phyloP scores from a whole-genome alignment of 2,888 invertebrate genomes.

The Drosophila mettleri region DNA sequence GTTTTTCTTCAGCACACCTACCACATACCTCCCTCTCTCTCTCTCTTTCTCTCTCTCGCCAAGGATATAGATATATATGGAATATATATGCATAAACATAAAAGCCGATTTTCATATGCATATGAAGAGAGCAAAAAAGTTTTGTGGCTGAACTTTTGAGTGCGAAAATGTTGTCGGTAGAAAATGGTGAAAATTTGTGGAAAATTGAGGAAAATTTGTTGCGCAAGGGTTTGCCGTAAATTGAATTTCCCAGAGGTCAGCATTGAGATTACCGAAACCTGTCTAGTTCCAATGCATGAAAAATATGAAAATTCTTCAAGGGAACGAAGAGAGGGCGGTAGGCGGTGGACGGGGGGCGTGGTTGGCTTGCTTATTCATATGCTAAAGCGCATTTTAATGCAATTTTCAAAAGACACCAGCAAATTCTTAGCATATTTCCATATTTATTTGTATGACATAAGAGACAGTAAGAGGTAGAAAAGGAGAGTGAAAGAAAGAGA shows the following conservation, averaged over 20 bases:
- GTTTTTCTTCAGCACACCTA: constrained; percentile 7
- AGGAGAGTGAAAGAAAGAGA: too few relatives aligned
- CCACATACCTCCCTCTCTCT: too few relatives aligned
- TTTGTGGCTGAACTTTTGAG: constrained; percentile 59
- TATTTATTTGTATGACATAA: constrained; percentile 5
- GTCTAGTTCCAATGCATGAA: constrained; percentile 4
- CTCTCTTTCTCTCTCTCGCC: not conserved
- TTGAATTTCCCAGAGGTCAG: constrained; percentile 61
- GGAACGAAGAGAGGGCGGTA: too few relatives aligned
- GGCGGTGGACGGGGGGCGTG: not conserved
- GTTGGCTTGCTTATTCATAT: constrained; percentile 25
- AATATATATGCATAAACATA: constrained; percentile 58
- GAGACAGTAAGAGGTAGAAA: not conserved
- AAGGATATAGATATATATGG: not conserved
- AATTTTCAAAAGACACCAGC: constrained; percentile 30
- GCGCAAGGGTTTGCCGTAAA: constrained; percentile 50
- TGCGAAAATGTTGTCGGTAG: constrained; percentile 47
- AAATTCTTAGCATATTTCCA: constrained; percentile 23
- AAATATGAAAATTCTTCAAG: constrained; percentile 23
- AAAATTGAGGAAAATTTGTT: constrained; percentile 54
- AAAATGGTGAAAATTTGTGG: constrained; percentile 33
- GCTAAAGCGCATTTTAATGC: constrained; percentile 35
- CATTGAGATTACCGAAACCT: constrained; percentile 21
- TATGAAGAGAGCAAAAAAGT: constrained; percentile 33
- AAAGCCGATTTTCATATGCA: constrained; percentile 40